Conservation (phyloP, 2,797 vertebrate species). For the Columba guinea region DNA sequence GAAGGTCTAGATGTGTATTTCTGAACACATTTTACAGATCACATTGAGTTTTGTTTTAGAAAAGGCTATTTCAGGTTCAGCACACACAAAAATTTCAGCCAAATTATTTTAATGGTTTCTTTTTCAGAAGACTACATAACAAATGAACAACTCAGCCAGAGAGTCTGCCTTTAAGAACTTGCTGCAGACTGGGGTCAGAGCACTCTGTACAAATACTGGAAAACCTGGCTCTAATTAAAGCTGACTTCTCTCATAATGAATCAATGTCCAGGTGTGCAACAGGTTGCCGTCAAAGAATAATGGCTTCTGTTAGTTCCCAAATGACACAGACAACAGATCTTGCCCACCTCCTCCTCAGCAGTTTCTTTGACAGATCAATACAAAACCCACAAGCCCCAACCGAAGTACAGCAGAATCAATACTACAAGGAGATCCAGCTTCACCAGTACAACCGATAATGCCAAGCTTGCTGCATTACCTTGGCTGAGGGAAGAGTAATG, state of each 20-base stretch:
- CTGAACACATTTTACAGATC: background rate
- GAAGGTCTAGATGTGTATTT: background rate
- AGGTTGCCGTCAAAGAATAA: background rate
- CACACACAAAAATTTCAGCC: background rate
- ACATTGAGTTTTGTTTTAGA: background rate
- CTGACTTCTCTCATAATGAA: background rate
- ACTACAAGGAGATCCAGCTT: slow-evolving; percentile 42
- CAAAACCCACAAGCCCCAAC: background rate
- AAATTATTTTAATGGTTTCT: background rate
- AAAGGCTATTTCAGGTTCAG: background rate
- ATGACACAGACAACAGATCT: background rate
- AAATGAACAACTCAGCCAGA: background rate
- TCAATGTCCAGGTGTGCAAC: background rate
- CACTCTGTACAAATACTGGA: background rate
- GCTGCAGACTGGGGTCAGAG: background rate
- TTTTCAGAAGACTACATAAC: background rate
- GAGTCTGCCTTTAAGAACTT: background rate
- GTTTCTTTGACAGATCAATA: slow-evolving; percentile 43
- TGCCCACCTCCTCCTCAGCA: background rate
- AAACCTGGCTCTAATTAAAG: slow-evolving; percentile 27
- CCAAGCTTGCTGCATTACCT: slow-evolving; percentile 38
- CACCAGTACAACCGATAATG: background rate
- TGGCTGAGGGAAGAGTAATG: background rate
- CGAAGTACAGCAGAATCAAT: slow-evolving; percentile 53
- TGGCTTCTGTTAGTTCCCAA: background rate